A percentile compares a stretch with the other conserved stretches of the same genome.
These are phyloP conservation scores for Anhinga rufa DNA, from an alignment of 2,113 vertebrate species.

Conservation along the genomic window DNA sequence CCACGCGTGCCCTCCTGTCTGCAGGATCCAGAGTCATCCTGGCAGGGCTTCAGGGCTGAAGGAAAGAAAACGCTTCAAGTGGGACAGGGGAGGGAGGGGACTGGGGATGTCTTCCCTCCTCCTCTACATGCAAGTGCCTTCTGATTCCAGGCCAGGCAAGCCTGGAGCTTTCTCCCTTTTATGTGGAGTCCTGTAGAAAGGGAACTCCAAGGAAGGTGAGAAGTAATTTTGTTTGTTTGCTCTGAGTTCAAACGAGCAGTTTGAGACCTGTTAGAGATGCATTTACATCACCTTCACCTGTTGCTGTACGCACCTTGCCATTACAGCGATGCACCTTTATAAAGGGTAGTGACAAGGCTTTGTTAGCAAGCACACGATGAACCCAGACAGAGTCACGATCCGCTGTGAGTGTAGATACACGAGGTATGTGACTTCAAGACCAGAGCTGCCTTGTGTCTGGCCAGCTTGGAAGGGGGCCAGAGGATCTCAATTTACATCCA, in stretches of 20 bases:
- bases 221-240: not conserved
- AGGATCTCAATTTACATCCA: not conserved
- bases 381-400: not conserved
- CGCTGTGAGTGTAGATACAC: not conserved
- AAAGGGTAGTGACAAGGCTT: not conserved
- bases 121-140: not conserved
- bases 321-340: not conserved
- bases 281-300: not conserved
- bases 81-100: not conserved
- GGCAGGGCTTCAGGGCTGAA: not conserved
- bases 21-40: not conserved
- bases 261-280: not conserved
- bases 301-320: not conserved
- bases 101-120: not conserved
- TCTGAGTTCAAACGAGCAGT: not conserved
- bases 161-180: not conserved
- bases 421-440: not conserved
- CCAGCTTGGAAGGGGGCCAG: constrained; percentile 13
- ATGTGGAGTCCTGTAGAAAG: not conserved
- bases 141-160: not conserved
- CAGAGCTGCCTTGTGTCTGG: constrained; percentile 14
- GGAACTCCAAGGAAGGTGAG: not conserved
- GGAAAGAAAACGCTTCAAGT: not conserved
- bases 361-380: not conserved
- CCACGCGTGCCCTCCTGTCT: too few relatives aligned